A percentile compares a stretch with the other conserved stretches of the same genome.
These are phyloP conservation scores for Drosophila bipectinata DNA, from an alignment of 1,140 invertebrate genomes.

Conservation along the genomic window DNA sequence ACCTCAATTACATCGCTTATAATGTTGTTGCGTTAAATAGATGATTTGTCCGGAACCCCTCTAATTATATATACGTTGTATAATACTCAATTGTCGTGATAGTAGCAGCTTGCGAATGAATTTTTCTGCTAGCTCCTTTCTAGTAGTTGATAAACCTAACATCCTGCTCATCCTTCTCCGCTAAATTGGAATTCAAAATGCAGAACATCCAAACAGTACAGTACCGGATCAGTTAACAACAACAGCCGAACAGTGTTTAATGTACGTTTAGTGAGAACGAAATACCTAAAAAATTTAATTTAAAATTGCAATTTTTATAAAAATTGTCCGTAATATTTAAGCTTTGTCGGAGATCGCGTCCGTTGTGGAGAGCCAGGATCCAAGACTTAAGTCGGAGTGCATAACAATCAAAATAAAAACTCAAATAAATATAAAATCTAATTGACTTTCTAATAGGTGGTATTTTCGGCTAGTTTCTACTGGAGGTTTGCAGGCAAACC, in stretches of 20 bases:
- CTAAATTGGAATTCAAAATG: conserved; percentile 7
- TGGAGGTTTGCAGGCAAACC: conserved; percentile 31
- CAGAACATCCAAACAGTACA: background rate
- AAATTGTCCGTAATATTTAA: conserved; percentile 67
- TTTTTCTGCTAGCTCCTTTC: conserved; percentile 69
- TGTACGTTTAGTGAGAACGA: conserved; percentile 29
- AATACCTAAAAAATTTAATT: conserved; percentile 49
- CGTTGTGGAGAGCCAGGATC: conserved; percentile 20
- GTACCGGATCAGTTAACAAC: conserved; percentile 16
- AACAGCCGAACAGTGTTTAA: conserved; percentile 15
- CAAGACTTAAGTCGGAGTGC: conserved; percentile 58
- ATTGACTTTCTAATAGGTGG: background rate
- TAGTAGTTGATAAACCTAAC: conserved; percentile 49
- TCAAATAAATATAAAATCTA: conserved; percentile 40
- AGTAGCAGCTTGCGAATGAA: conserved; percentile 66
- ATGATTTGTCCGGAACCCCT: conserved; percentile 44
- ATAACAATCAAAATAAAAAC: conserved; percentile 54
- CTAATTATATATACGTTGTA: conserved; percentile 60
- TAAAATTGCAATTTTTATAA: conserved; percentile 48
- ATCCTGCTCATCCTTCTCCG: conserved; percentile 23
- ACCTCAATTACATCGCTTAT: background rate
- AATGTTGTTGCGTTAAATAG: conserved; percentile 1
- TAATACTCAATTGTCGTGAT: conserved; percentile 82
- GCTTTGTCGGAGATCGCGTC: conserved; percentile 45
- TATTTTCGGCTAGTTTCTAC: background rate